These are phyloP conservation scores for Gortyna flavago DNA, from an alignment of 2,888 invertebrate species.

Conservation along the genomic window DNA sequence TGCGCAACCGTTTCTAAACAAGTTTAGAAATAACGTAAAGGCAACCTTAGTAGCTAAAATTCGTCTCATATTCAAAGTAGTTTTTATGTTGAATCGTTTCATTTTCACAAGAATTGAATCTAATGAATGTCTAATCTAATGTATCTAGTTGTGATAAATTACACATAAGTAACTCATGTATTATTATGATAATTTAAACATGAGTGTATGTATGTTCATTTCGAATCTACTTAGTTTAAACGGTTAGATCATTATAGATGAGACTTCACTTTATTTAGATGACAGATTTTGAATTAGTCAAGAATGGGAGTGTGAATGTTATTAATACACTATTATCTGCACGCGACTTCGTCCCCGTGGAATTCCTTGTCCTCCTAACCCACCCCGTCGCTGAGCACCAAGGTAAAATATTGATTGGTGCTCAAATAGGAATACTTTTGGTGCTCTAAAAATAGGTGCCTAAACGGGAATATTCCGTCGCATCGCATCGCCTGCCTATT, in stretches of 20 bases:
- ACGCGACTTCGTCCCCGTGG: too few species aligned
- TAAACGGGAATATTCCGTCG: too few species aligned
- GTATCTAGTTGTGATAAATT: constrained; percentile 45
- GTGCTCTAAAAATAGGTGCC: too few species aligned
- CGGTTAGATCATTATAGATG: constrained; percentile 15
- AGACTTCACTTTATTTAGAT: neutral
- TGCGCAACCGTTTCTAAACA: neutral
- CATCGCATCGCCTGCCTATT: too few species aligned
- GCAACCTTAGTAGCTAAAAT: neutral
- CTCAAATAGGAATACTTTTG: too few species aligned
- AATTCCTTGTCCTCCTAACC: too few species aligned
- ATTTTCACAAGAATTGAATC: constrained; percentile 45
- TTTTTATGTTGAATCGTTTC: constrained; percentile 4
- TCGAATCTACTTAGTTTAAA: constrained; percentile 15
- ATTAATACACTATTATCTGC: neutral
- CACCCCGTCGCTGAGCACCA: too few species aligned
- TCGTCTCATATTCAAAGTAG: neutral
- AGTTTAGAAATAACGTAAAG: neutral
- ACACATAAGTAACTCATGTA: constrained; percentile 30
- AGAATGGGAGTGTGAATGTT: neutral
- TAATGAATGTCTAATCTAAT: constrained; percentile 41
- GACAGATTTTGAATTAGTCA: neutral
- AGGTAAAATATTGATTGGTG: too few species aligned
- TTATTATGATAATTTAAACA: constrained; percentile 34
- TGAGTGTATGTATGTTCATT: constrained; percentile 23